Percentiles rank a stretch among this genome's conserved stretches.
These are phyloP conservation scores for Halcyon senegalensis DNA, from an alignment of 2,113 vertebrate species.

Conservation along the genomic window DNA sequence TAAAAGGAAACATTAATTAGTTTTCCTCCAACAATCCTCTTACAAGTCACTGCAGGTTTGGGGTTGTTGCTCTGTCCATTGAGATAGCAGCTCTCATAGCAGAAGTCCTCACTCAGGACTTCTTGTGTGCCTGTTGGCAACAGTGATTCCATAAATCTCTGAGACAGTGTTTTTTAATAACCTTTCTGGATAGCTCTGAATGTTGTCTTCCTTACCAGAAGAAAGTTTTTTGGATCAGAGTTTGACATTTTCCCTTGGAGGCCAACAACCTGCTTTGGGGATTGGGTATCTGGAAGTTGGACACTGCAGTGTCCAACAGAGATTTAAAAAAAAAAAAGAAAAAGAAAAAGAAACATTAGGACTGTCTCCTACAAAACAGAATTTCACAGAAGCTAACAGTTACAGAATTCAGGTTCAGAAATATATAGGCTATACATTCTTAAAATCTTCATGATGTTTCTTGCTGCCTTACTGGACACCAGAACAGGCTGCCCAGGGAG, in stretches of 20 bases:
- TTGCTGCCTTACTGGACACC: background rate
- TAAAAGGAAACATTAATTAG: background rate
- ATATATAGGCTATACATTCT: background rate
- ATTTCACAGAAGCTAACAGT: background rate
- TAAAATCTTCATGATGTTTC: background rate
- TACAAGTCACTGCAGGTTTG: background rate
- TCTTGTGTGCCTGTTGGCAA: background rate
- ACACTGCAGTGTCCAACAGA: background rate
- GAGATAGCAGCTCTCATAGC: background rate
- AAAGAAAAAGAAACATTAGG: too few species aligned
- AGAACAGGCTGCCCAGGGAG: too few species aligned
- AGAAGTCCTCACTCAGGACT: background rate
- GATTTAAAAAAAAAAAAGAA: background rate
- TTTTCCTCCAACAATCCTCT: background rate
- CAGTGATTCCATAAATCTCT: background rate
- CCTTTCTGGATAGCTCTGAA: background rate
- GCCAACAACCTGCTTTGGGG: accelerated
- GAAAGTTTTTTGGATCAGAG: background rate
- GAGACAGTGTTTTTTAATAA: background rate
- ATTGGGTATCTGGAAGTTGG: accelerated
- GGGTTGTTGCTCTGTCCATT: accelerated
- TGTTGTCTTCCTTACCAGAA: background rate
- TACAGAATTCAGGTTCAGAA: background rate
- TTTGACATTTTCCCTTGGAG: background rate
- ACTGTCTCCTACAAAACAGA: background rate